A percentile compares a stretch with the other conserved stretches of the same genome.
phyloP scores from a whole-genome alignment of 2,113 vertebrate genomes.

The Hemiscyllium ocellatum region DNA sequence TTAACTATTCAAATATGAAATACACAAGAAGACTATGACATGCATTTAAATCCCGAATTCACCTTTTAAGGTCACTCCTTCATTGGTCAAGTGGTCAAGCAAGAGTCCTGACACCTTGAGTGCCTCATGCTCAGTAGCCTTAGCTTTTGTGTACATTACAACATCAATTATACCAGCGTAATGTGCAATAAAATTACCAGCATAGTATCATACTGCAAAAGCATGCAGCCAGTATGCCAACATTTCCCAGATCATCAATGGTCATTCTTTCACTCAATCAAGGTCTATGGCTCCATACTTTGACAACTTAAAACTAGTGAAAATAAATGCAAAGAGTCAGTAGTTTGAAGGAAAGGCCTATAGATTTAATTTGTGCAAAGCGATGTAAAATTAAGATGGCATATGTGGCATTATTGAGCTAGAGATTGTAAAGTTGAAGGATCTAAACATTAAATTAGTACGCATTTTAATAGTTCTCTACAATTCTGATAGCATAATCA shows the following conservation, averaged over 20 bases:
- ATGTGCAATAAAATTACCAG: neutral
- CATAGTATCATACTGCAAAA: neutral
- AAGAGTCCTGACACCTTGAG: too few species aligned
- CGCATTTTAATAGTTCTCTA: neutral
- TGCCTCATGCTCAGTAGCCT: neutral
- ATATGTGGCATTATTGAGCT: neutral
- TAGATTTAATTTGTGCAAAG: neutral
- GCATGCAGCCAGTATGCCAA: neutral
- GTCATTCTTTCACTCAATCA: neutral
- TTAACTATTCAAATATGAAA: neutral
- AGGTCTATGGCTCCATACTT: neutral
- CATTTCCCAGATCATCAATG: neutral
- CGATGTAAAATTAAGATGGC: neutral
- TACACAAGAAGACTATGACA: neutral
- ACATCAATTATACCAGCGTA: neutral
- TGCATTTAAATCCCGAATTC: neutral
- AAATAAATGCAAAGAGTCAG: neutral
- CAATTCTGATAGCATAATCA: neutral
- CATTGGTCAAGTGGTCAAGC: neutral
- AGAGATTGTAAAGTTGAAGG: neutral
- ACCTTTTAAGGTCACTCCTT: neutral
- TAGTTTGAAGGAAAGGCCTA: neutral
- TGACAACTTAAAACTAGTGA: neutral
- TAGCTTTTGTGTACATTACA: neutral
- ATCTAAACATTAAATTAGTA: neutral